These are phyloP conservation scores for Drepana arcuata DNA, from an alignment of 1,140 invertebrate species.

Conservation along the genomic window DNA sequence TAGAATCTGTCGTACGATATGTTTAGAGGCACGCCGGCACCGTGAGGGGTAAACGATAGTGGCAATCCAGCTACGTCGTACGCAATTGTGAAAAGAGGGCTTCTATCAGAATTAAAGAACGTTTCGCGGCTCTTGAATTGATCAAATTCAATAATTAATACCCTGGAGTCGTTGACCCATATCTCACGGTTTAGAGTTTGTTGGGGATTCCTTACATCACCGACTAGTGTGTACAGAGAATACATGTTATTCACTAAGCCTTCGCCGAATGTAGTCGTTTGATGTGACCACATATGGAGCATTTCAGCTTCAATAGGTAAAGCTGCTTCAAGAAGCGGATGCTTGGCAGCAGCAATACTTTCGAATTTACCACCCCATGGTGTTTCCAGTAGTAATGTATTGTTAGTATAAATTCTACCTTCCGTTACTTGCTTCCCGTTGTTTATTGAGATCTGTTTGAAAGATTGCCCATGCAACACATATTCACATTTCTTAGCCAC, in stretches of 20 bases:
- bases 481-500: constrained; percentile 74
- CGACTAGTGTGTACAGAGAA: constrained; percentile 84
- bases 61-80: constrained; percentile 92
- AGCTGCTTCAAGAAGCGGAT: constrained; percentile 88
- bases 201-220: constrained; percentile 85
- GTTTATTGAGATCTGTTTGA: constrained; percentile 72
- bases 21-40: constrained; percentile 83
- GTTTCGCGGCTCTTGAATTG: constrained; percentile 89
- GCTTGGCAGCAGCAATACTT: constrained; percentile 84
- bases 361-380: constrained; percentile 80
- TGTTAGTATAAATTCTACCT: constrained; percentile 83
- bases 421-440: constrained; percentile 78
- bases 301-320: constrained; percentile 94
- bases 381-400: constrained; percentile 79
- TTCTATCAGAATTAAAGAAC: constrained; percentile 87
- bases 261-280: constrained; percentile 83
- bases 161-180: constrained; percentile 86
- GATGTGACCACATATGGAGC: constrained; percentile 89
- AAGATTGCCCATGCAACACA: constrained; percentile 72
- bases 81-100: constrained; percentile 86
- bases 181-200: constrained; percentile 87
- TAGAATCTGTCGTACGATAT: constrained; percentile 94
- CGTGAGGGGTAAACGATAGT: constrained; percentile 81
- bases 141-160: constrained; percentile 92
- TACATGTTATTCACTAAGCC: constrained; percentile 83